Evolutionary conservation across 2,113 vertebrate genomes (phyloP).

Genomic region (Perognathus longimembris): DNA sequence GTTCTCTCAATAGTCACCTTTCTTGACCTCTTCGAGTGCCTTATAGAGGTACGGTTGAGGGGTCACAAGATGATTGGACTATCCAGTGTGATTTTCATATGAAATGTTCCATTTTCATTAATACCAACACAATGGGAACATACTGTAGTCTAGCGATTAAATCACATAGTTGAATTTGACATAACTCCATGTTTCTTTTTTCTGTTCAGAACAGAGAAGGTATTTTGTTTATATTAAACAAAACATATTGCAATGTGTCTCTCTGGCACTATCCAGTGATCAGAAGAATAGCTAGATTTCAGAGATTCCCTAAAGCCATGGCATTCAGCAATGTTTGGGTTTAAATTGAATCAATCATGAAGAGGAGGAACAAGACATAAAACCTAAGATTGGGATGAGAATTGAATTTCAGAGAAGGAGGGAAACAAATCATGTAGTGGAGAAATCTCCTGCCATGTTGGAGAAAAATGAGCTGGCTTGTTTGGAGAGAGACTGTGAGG

Average conservation of each 20-base stretch:
- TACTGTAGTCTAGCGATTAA: background rate
- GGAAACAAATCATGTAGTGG: background rate
- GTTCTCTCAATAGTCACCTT: background rate
- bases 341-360: constrained; percentile 50
- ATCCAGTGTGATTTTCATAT: background rate
- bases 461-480: background rate
- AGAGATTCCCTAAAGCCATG: background rate
- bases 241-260: background rate
- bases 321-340: background rate
- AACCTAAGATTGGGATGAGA: constrained; percentile 35
- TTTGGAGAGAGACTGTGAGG: background rate
- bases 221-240: background rate
- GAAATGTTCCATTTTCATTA: background rate
- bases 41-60: background rate
- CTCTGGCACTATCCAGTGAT: background rate
- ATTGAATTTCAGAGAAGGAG: constrained; percentile 50
- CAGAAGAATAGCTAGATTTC: constrained; percentile 6
- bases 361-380: background rate
- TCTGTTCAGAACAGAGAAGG: background rate
- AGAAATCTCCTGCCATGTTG: background rate
- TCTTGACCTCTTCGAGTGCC: background rate
- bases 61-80: background rate
- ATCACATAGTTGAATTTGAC: background rate
- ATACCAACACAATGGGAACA: background rate
- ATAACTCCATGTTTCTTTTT: background rate